These are phyloP conservation scores for Anorthoa munda DNA, from an alignment of 2,888 invertebrate genomes.

Conservation along the genomic window DNA sequence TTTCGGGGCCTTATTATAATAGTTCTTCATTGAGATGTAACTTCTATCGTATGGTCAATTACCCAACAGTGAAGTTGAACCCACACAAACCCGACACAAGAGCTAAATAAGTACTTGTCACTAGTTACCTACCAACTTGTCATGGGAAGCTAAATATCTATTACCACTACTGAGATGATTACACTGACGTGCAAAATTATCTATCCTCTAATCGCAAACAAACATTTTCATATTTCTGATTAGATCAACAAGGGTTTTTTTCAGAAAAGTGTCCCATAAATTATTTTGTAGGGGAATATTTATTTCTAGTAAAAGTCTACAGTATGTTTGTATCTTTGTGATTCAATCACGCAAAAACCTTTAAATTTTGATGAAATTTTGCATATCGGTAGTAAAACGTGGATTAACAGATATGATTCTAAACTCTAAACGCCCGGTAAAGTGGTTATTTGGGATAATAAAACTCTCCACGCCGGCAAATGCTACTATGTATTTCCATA, in stretches of 20 bases:
- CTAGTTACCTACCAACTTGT: conserved; percentile 61
- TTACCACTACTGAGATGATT: conserved; percentile 36
- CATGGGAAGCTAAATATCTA: conserved; percentile 65
- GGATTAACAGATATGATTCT: too few relatives aligned
- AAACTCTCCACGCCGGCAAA: too few relatives aligned
- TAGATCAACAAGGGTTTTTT: background rate
- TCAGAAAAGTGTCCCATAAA: too few relatives aligned
- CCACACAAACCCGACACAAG: conserved; percentile 18
- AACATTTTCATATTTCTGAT: background rate
- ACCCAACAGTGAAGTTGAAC: conserved; percentile 9
- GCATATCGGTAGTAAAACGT: too few relatives aligned
- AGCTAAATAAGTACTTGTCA: conserved; percentile 70
- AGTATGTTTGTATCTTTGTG: too few relatives aligned
- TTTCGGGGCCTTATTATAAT: background rate
- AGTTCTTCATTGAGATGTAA: background rate
- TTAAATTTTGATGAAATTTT: too few relatives aligned
- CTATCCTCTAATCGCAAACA: background rate
- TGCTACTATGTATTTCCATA: background rate
- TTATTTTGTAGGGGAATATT: background rate
- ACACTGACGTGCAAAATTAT: conserved; percentile 42
- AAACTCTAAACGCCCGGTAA: too few relatives aligned
- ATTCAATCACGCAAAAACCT: too few relatives aligned
- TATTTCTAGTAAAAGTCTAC: background rate
- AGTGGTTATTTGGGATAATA: too few relatives aligned
- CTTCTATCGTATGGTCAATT: conserved; percentile 13